A percentile compares a stretch with the other conserved stretches of the same genome.
phyloP scores from a whole-genome alignment of 2,888 invertebrate species.

The Parnassius orleans region DNA sequence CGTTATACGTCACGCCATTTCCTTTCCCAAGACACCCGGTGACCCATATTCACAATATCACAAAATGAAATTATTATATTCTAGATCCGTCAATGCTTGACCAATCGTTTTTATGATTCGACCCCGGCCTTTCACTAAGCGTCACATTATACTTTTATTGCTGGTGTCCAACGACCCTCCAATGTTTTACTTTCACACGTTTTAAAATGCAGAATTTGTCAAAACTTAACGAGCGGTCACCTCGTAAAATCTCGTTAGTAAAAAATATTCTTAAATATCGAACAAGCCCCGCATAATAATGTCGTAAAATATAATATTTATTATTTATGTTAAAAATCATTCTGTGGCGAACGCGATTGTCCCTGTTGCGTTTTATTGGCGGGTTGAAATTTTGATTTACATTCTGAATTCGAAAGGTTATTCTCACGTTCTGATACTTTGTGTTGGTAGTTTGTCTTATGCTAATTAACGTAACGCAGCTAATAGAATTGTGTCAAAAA shows the following conservation, averaged over 20 bases:
- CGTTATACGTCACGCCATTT: conserved; percentile 41
- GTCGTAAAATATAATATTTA: conserved; percentile 70
- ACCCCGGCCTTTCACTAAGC: conserved; percentile 54
- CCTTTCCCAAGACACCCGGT: conserved; percentile 70
- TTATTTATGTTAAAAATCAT: conserved; percentile 56
- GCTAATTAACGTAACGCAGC: conserved; percentile 22
- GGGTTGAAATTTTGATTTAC: conserved; percentile 38
- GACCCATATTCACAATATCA: conserved; percentile 66
- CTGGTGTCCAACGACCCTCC: conserved; percentile 54
- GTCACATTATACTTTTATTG: conserved; percentile 56
- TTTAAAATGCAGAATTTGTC: conserved; percentile 67
- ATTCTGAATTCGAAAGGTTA: conserved; percentile 20
- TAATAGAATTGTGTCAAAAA: conserved; percentile 17
- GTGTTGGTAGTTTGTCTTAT: conserved; percentile 14
- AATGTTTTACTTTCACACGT: conserved; percentile 76
- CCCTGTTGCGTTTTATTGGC: conserved; percentile 39
- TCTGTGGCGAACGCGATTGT: conserved; percentile 30
- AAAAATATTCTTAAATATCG: conserved; percentile 44
- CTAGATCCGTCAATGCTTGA: conserved; percentile 69
- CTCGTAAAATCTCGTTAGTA: conserved; percentile 64
- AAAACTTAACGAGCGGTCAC: conserved; percentile 58
- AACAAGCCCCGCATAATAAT: conserved; percentile 64
- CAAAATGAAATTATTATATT: conserved; percentile 53
- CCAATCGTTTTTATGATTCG: conserved; percentile 68
- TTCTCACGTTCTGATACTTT: conserved; percentile 24